A percentile compares a stretch with the other conserved stretches of the same genome.
These are phyloP conservation scores for Aleiodes sp. DNA, from an alignment of 1,140 invertebrate genomes.

Conservation along the genomic window DNA sequence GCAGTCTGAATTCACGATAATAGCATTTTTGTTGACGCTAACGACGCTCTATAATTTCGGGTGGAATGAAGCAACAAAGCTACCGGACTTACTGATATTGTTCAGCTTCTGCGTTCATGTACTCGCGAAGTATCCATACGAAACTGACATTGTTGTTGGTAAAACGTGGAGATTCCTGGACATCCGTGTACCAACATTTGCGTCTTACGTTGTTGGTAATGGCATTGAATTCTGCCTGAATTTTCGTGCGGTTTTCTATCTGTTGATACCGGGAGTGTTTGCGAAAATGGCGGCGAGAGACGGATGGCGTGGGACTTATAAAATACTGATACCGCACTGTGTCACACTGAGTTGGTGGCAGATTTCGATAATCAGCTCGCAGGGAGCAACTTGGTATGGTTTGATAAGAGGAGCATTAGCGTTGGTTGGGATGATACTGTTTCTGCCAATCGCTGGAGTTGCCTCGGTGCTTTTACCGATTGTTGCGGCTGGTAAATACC, in stretches of 20 bases:
- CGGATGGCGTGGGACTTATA: constrained; percentile 81
- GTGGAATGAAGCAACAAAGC: constrained; percentile 67
- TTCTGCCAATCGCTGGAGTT: constrained; percentile 80
- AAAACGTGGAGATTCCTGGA: constrained; percentile 83
- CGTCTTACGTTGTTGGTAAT: constrained; percentile 81
- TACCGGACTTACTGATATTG: constrained; percentile 76
- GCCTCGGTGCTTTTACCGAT: constrained; percentile 78
- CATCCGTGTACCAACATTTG: constrained; percentile 80
- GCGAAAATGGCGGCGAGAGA: constrained; percentile 76
- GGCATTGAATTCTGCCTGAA: constrained; percentile 87
- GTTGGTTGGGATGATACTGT: constrained; percentile 78
- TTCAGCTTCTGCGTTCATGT: constrained; percentile 84
- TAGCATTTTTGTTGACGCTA: constrained; percentile 77
- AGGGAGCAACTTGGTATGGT: constrained; percentile 83
- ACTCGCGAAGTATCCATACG: constrained; percentile 85
- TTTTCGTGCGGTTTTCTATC: constrained; percentile 79
- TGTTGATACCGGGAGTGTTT: constrained; percentile 79
- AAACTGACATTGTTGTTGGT: constrained; percentile 80
- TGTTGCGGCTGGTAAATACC: constrained; percentile 75
- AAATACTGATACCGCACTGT: constrained; percentile 82
- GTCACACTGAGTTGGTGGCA: constrained; percentile 89
- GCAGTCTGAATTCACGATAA: constrained; percentile 82
- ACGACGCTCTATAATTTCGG: constrained; percentile 78
- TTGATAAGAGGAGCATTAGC: constrained; percentile 79
- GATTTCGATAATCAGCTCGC: constrained; percentile 80